Base-by-base conservation (phyloP, 92 coral and sea anemone species). In the Hydrozoanthus gracilis region DNA sequence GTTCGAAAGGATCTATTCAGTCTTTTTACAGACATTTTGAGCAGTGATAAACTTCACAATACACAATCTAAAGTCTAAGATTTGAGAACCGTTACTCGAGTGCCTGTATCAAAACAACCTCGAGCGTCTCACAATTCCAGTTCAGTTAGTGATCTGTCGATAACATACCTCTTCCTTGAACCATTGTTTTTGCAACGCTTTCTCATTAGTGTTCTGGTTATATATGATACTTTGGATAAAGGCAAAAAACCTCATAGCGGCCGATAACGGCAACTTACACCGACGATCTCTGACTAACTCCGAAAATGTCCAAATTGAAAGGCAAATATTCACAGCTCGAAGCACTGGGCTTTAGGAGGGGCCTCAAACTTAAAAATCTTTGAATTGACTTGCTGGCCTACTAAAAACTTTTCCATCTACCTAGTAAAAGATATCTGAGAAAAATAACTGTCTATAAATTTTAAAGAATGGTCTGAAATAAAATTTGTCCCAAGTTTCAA, bases 151-250 rank as follows among this genome's bases (percentile, higher is more conserved):
- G 4, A 80, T 62, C 60, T 80, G 60, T 15, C 20, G 54, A 17
- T 64, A 80, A 35, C 17, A 62, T 86, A 92, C 98, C 95, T 91
- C 85, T 88, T 88, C 86, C 88, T 88, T 16, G 91, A 86, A 60
- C 91, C 95, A 94, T 92, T 79, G 64, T 78, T 94, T 67, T 91
- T 92, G 91, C 92, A 89, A n/a, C 94, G 94, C 62, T 95, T 92
- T 94, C 92, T 94, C 98, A 94, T 94, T 86, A 89, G 95, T 92
- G 80, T 94, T 89, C 55, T 62, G 54, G 58, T 47, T 62, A 18
- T 61, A 15, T 15, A 61, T 20, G 73, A 18, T 62, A 80, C 49
- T 80, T 80, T 48, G 52, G 58, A 65, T 55, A 48, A 20, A 4
- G 60, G 14, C 61, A 80, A 44, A 51, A 65, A 80, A 80, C 85